Base-by-base conservation (phyloP, 2,797 vertebrate genomes). In the Poecilia velifera region DNA sequence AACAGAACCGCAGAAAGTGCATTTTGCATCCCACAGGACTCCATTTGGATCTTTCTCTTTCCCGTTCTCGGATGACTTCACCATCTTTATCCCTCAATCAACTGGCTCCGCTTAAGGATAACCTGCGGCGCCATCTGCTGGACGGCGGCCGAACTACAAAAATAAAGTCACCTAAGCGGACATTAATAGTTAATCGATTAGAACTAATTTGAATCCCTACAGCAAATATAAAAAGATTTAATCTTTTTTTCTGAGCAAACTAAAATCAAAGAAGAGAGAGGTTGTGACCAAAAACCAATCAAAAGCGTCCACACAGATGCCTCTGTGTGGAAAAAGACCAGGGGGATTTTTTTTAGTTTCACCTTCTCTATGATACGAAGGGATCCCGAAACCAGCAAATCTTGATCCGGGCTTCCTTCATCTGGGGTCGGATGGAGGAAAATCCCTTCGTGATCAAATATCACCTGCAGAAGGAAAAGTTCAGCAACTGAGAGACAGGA, bases 281-380 rank as follows among this genome's bases (percentile, higher is more conserved):
- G 22, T 25, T 57, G 57, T 31, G 57, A 62, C 13, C 28, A 14
- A 16, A 4, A 31, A 62, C 13, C 10, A 13, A 16, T 16, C 28
- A 16, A 12, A 31, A 6, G n/a, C 57, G 13, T 16, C 13, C 16
- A 6, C 13, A 62, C 13, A 39, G 36, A 25, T 5, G 8, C 8
- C 41, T 39, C 64, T 41, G 64, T 12, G 3, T 22, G 36, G 8
- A 20, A 41, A 22, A 22, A 39, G 12, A 28, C 31, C 10, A 14
- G 13, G 25, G 59, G n/a, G 12, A 34, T 10, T 55, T 10, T 1
- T 3, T 7, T 16, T 6, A 59, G 31, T 16, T 62, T 84, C 93
- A 99, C 98, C 97, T 98, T 99, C 88, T 99, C 98, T 81, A 98
- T 86, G 49, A 99, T 93, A 84, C 96, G 94, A 3, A 99, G 94